These are phyloP conservation scores for Drosophila kohkoa DNA, from an alignment of 1,140 invertebrate genomes.

Conservation along the genomic window DNA sequence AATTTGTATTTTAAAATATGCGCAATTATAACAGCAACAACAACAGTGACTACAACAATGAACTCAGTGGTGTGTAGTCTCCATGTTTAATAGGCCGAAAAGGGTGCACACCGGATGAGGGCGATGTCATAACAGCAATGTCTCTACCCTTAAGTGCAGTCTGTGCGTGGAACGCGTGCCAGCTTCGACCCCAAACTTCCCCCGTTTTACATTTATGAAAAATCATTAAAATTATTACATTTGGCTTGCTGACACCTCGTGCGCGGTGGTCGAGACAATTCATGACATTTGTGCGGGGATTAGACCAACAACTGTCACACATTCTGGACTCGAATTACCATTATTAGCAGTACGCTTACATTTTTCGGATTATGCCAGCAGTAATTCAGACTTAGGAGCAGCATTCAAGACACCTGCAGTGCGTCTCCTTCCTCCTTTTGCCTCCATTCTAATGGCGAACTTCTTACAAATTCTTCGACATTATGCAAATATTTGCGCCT, in stretches of 20 bases:
- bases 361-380: slow-evolving; percentile 26
- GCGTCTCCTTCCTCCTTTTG: no score
- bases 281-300: slow-evolving; percentile 81
- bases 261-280: slow-evolving; percentile 41
- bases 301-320: slow-evolving; percentile 80
- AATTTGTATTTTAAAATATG: slow-evolving; percentile 84
- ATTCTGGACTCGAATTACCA: slow-evolving; percentile 77
- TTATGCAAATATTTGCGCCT: slow-evolving; percentile 81
- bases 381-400: slow-evolving; percentile 59
- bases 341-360: slow-evolving; percentile 54
- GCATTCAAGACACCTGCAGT: slow-evolving; percentile 49
- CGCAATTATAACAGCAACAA: slow-evolving; percentile 73
- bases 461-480: slow-evolving; percentile 51
- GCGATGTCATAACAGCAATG: slow-evolving; percentile 66
- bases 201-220: slow-evolving; percentile 75
- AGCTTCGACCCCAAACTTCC: neutral
- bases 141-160: slow-evolving; percentile 68
- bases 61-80: slow-evolving; percentile 75
- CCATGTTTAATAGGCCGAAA: slow-evolving; percentile 74
- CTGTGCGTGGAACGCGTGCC: slow-evolving; percentile 32
- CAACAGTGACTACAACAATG: slow-evolving; percentile 60
- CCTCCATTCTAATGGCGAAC: slow-evolving; percentile 54
- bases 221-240: slow-evolving; percentile 84
- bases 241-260: slow-evolving; percentile 77
- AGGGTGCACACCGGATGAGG: slow-evolving; percentile 58